Evolutionary conservation across 2,113 vertebrate species (phyloP), one percentile per base, ranked within the genome.

Genomic region (Gopherus evgoodei): DNA sequence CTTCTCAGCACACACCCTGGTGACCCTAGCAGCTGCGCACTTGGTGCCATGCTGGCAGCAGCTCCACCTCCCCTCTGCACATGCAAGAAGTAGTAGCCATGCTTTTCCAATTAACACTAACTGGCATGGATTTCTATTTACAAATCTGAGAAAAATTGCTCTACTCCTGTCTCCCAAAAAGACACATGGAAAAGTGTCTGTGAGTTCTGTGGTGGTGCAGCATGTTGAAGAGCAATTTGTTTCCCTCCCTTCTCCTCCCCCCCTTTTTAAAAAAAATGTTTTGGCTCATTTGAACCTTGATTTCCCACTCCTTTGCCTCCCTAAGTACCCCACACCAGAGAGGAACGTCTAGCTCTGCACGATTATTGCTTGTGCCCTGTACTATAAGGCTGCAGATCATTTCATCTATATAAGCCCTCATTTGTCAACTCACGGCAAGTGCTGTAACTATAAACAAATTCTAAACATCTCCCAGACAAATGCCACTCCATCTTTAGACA

Each of bases 391-490:
- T 92, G 76, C 86, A 94, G 96, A 96, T 96, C 93, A 96, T 96
- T 97, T 95, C 80, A 75, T 92, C 88, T 96, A 90, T 76, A 96
- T 97, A 95, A 95, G 86, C 75, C 21, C 86, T 96, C 86, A 1
- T 81, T 90, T 94, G 95, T 86, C 97, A 96, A 75, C 93, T 96
- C 24, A 96, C 94, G 95, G 94, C 91, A 93, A 83, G 86, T 0
- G 42, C 25, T 78, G 1, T 90, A 90, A 87, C 93, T 80, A 88
- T 93, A 95, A 96, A 85, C 88, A 56, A 86, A 92, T 93, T 93
- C 91, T 91, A 84, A 95, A 95, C 94, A 95, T 92, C 47, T 90
- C 78, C 79, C 84, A 87, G 96, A 90, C 90, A 97, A 97, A 96
- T 96, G 96, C 87, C 94, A 96, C 95, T 97, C 97, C 81, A 80